phyloP scores from a whole-genome alignment of 2,888 invertebrate species.

The Hyalella azteca region DNA sequence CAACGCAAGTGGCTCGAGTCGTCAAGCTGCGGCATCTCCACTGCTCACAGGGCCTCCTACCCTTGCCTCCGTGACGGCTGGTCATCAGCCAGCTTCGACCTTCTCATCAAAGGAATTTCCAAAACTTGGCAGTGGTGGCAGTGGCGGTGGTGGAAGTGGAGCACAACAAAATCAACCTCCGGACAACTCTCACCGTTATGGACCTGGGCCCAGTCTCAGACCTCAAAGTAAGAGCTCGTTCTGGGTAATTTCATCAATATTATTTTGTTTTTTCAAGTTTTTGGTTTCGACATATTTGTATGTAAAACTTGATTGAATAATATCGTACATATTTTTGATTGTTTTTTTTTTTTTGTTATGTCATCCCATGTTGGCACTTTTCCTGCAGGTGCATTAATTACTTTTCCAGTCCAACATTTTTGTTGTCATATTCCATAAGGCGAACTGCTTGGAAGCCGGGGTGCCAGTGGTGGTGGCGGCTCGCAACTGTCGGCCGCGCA shows the following conservation, averaged over 20 bases:
- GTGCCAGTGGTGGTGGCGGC: not conserved
- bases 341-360: too few relatives aligned
- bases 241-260: too few relatives aligned
- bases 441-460: not conserved
- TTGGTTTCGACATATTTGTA: too few relatives aligned
- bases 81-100: conserved; percentile 4
- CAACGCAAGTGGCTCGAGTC: conserved; percentile 35
- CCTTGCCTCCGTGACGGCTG: conserved; percentile 26
- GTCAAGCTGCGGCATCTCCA: conserved; percentile 45
- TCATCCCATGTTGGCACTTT: too few relatives aligned
- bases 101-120: conserved; percentile 53
- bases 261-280: too few relatives aligned
- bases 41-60: conserved; percentile 46
- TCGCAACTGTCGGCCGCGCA: not conserved
- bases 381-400: too few relatives aligned
- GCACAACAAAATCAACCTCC: not conserved
- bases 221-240: conserved; percentile 52
- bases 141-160: not conserved
- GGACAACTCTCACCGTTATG: conserved; percentile 54
- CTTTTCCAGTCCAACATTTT: too few relatives aligned
- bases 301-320: too few relatives aligned
- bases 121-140: conserved; percentile 58
- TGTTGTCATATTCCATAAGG: too few relatives aligned
- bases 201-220: conserved; percentile 57
- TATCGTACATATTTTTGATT: too few relatives aligned